A percentile compares a stretch with the other conserved stretches of the same genome.
Conservation (phyloP, 2,113 vertebrate genomes). For the Aptenodytes forsteri region DNA sequence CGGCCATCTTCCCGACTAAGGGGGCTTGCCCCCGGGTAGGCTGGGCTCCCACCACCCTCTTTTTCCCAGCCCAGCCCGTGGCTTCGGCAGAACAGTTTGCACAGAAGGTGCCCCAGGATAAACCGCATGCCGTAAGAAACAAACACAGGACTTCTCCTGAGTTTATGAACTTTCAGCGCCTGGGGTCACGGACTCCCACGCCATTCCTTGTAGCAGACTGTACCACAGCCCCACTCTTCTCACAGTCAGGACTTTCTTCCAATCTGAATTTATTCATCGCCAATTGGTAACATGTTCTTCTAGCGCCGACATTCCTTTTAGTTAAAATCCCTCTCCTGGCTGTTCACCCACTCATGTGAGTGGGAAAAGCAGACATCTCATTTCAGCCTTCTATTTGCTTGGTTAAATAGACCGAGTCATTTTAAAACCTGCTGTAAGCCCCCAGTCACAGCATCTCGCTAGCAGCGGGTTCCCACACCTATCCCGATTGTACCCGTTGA, state of each 20-base stretch:
- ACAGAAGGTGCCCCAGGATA: neutral
- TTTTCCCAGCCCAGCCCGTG: neutral
- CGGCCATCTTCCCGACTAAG: neutral
- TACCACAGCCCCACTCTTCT: neutral
- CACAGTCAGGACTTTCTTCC: neutral
- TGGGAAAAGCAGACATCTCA: neutral
- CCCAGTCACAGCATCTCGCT: neutral
- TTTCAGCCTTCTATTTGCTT: neutral
- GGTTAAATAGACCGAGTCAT: neutral
- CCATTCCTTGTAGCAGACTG: neutral
- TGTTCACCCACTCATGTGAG: neutral
- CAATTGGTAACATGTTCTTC: neutral
- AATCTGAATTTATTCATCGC: neutral
- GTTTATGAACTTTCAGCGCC: neutral
- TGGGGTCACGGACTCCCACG: neutral
- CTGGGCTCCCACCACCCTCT: neutral
- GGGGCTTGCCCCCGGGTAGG: accelerated
- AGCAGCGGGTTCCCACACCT: neutral
- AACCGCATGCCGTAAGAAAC: accelerated
- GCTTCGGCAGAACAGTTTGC: neutral
- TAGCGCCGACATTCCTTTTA: neutral
- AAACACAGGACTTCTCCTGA: too few species aligned
- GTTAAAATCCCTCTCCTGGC: neutral
- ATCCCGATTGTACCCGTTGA: accelerated
- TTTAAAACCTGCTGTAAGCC: neutral